Base-by-base conservation (phyloP, 2,113 vertebrate species). In the Montifringilla adamsi region DNA sequence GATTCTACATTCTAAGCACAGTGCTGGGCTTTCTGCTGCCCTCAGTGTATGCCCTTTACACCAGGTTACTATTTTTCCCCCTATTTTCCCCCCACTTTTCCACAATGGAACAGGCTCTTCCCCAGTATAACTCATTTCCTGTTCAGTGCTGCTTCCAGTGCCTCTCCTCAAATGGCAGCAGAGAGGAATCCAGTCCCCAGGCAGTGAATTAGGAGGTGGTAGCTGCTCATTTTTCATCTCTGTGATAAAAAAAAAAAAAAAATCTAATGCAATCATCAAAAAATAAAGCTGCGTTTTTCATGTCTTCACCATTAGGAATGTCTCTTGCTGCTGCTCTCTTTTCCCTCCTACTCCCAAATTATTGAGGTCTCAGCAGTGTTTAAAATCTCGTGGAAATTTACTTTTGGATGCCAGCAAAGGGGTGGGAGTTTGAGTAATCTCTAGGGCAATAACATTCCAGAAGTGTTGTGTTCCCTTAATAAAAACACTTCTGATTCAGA, bases 211-310 rank as follows among this genome's bases (percentile, higher is more conserved):
- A 95, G 94, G 92, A 81, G 69, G 21, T 56, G 67, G 77, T 67
- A 87, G 77, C 52, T 93, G 75, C 90, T 96, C 95, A 49, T 91
- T 88, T 96, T 96, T 91, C 82, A 95, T 96, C 81, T 92, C 87
- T 21, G 43, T 24, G 86, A 87, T 94, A 75, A 56, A 50, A 79
- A 95, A 96, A 95, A 58, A 91, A 89, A 69, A 63, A 59, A 95
- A 93, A 97, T 95, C 94, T 92, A 95, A 94, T 82, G 93, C 93
- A 84, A 92, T 96, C 94, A 96, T 96, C 96, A 95, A 95, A 96
- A 95, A 94, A 93, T 90, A 95, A 96, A 93, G 90, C 95, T 49
- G 86, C 23, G 46, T 94, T 95, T 95, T 94, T 94, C 94, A 90
- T 62, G 91, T 94, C 62, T 84, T 76, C 46, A 31, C 84, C 80